A percentile compares a stretch with the other conserved stretches of the same genome.
Evolutionary conservation across 1,140 invertebrate genomes (phyloP).

Genomic region (Bombyx mori): ASM3026992v2 NC_085121.1:5583501-5584000

Average conservation of each 20-base stretch:
- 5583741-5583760: constrained; percentile 31
- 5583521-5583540: constrained; percentile 10
- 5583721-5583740: constrained; percentile 23
- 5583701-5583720: constrained; percentile 9
- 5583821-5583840: constrained; percentile 29
- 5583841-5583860: constrained; percentile 45
- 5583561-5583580: constrained; percentile 34
- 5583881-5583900: constrained; percentile 49
- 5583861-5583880: constrained; percentile 20
- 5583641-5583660: constrained; percentile 36
- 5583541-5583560: constrained; percentile 45
- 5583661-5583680: background rate
- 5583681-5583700: constrained; percentile 16
- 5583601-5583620: constrained; percentile 25
- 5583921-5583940: constrained; percentile 36
- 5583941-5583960: constrained; percentile 38
- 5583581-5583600: constrained; percentile 32
- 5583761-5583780: constrained; percentile 35
- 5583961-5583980: constrained; percentile 10
- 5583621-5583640: constrained; percentile 35
- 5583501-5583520: constrained; percentile 22
- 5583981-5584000: constrained; percentile 7
- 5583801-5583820: constrained; percentile 43
- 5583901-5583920: constrained; percentile 53
- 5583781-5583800: constrained; percentile 46